These are phyloP conservation scores for Noctua janthina DNA, from an alignment of 2,888 invertebrate species.

Conservation along the genomic window DNA sequence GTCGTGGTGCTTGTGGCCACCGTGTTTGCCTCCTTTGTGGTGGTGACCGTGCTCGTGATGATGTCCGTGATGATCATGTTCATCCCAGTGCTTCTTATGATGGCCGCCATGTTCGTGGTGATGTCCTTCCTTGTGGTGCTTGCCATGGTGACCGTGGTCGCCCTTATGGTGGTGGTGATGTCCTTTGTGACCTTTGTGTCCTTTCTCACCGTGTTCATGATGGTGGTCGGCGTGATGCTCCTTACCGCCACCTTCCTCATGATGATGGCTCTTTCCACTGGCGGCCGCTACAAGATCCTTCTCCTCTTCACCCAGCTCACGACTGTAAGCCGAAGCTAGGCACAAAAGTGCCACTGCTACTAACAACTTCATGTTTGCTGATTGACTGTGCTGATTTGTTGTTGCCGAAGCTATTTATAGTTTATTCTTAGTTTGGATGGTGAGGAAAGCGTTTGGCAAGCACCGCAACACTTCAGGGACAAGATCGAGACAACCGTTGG, in stretches of 20 bases:
- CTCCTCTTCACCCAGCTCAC: slow-evolving; percentile 82
- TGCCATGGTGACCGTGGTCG: slow-evolving; percentile 85
- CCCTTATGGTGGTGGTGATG: slow-evolving; percentile 88
- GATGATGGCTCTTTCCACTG: slow-evolving; percentile 80
- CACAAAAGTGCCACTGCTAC: slow-evolving; percentile 82
- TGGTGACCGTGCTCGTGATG: slow-evolving; percentile 88
- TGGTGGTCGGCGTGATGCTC: slow-evolving; percentile 86
- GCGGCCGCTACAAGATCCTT: slow-evolving; percentile 86
- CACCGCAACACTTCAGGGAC: slow-evolving; percentile 82
- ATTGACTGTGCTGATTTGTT: slow-evolving; percentile 74
- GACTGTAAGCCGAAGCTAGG: slow-evolving; percentile 84
- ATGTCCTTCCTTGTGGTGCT: slow-evolving; percentile 85
- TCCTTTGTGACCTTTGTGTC: slow-evolving; percentile 87
- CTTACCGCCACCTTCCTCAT: slow-evolving; percentile 86
- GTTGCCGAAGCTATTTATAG: slow-evolving; percentile 85
- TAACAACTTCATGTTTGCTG: slow-evolving; percentile 84
- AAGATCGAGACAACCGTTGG: slow-evolving; percentile 77
- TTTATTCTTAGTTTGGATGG: slow-evolving; percentile 82
- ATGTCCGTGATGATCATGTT: slow-evolving; percentile 84
- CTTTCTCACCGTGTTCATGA: slow-evolving; percentile 85
- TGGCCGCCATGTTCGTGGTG: slow-evolving; percentile 86
- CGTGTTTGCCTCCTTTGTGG: slow-evolving; percentile 87
- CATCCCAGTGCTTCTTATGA: slow-evolving; percentile 87
- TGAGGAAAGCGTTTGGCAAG: slow-evolving; percentile 86
- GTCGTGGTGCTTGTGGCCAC: slow-evolving; percentile 86